Evolutionary conservation across 2,797 vertebrate genomes (phyloP).

Genomic region (Sebastes glaucus): DNA sequence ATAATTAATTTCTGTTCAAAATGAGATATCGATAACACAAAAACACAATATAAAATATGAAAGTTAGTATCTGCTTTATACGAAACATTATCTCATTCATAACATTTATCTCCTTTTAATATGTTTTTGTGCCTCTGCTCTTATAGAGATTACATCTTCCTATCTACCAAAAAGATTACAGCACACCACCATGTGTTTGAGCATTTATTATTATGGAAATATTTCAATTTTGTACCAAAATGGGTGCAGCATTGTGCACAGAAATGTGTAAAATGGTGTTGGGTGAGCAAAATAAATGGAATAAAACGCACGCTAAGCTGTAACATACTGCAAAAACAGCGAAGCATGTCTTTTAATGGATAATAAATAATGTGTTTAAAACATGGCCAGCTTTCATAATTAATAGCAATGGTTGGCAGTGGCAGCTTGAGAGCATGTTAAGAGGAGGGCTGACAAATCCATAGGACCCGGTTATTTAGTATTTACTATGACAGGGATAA

Average conservation of each 20-base stretch:
- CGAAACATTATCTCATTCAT: not conserved
- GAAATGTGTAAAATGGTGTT: slow-evolving; percentile 22
- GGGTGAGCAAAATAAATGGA: not conserved
- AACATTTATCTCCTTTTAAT: slow-evolving; percentile 30
- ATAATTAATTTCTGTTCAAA: slow-evolving; percentile 35
- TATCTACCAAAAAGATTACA: slow-evolving; percentile 3
- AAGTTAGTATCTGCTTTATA: slow-evolving; percentile 17
- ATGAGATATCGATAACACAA: slow-evolving; percentile 33
- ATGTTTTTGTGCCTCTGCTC: not conserved
- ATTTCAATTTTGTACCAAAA: not conserved
- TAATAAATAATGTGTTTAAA: slow-evolving; percentile 4
- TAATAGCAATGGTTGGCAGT: slow-evolving; percentile 30
- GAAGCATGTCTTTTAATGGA: not conserved
- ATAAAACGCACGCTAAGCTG: not conserved
- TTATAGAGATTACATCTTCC: slow-evolving; percentile 21
- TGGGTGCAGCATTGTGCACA: slow-evolving; percentile 18
- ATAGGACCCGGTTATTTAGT: slow-evolving; percentile 38
- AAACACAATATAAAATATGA: slow-evolving; percentile 30
- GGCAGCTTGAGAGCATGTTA: slow-evolving; percentile 40
- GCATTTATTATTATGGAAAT: not conserved
- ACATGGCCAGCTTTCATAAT: slow-evolving; percentile 44
- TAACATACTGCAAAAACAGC: not conserved
- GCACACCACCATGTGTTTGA: not conserved
- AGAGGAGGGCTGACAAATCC: slow-evolving; percentile 62
- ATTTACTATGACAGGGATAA: slow-evolving; percentile 48